phyloP scores from a whole-genome alignment of 2,113 vertebrate genomes.

The Calypte anna region DNA sequence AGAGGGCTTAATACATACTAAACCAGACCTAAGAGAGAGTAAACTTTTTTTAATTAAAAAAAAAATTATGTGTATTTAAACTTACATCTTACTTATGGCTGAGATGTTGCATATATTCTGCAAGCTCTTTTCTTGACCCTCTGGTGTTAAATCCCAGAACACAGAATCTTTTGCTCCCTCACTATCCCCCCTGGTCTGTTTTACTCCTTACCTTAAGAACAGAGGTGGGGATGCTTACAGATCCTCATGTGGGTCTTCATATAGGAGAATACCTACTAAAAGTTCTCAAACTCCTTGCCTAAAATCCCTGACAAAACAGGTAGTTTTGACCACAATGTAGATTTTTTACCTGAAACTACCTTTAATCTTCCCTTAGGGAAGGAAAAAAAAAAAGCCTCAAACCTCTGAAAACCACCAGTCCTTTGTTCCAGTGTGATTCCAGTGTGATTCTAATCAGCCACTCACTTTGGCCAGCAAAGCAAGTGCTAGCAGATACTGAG shows the following conservation, averaged over 20 bases:
- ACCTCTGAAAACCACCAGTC: background rate
- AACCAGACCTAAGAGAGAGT: background rate
- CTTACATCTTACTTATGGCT: background rate
- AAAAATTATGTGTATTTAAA: background rate
- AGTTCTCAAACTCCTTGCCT: background rate
- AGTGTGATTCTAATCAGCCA: slow-evolving; percentile 21
- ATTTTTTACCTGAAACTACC: background rate
- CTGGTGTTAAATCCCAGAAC: background rate
- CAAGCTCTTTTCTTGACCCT: background rate
- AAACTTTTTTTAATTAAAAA: background rate
- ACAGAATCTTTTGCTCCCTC: background rate
- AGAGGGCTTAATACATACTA: background rate
- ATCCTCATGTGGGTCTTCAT: background rate
- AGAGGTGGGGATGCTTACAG: background rate
- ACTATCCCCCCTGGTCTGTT: background rate
- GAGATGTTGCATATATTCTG: background rate
- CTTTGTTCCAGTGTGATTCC: slow-evolving; percentile 43
- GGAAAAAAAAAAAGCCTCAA: background rate
- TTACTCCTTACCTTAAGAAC: background rate
- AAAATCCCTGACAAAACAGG: background rate
- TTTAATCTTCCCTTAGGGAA: slow-evolving; percentile 20
- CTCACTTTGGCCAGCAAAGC: slow-evolving; percentile 32
- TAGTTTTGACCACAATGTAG: background rate
- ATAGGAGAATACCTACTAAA: background rate
- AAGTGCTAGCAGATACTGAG: slow-evolving; percentile 3